phyloP scores from a whole-genome alignment of 1,140 invertebrate genomes.

The Polypedilum pembai region DNA sequence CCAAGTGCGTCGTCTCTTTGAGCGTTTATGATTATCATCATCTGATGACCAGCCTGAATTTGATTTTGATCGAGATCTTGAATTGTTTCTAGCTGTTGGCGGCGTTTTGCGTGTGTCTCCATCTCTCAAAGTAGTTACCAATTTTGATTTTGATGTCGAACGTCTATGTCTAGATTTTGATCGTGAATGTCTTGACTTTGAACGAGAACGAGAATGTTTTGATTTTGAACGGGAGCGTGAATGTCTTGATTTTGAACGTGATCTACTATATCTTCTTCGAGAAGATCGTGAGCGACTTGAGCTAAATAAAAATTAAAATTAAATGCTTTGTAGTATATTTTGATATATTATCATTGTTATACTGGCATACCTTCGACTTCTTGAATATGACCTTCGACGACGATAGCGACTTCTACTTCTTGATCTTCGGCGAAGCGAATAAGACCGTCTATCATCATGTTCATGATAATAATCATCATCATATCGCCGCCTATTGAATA shows the following conservation, averaged over 20 bases:
- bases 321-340: slow-evolving; percentile 34
- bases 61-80: slow-evolving; percentile 32
- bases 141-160: slow-evolving; percentile 45
- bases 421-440: slow-evolving; percentile 37
- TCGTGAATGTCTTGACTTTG: slow-evolving; percentile 37
- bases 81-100: slow-evolving; percentile 30
- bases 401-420: slow-evolving; percentile 30
- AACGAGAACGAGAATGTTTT: slow-evolving; percentile 35
- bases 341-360: slow-evolving; percentile 34
- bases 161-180: slow-evolving; percentile 33
- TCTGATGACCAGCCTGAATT: slow-evolving; percentile 32
- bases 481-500: background rate
- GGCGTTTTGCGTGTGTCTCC: slow-evolving; percentile 33
- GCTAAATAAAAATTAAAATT: background rate
- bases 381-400: background rate
- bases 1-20: slow-evolving; percentile 31
- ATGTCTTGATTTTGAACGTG: slow-evolving; percentile 35
- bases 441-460: slow-evolving; percentile 31
- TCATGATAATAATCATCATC: slow-evolving; percentile 22
- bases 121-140: slow-evolving; percentile 39
- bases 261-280: slow-evolving; percentile 33
- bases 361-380: slow-evolving; percentile 38
- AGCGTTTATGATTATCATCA: slow-evolving; percentile 26
- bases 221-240: slow-evolving; percentile 34
- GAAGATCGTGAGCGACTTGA: slow-evolving; percentile 14